phyloP scores from a whole-genome alignment of 2,797 vertebrate genomes.

The Hippocampus kuda region DNA sequence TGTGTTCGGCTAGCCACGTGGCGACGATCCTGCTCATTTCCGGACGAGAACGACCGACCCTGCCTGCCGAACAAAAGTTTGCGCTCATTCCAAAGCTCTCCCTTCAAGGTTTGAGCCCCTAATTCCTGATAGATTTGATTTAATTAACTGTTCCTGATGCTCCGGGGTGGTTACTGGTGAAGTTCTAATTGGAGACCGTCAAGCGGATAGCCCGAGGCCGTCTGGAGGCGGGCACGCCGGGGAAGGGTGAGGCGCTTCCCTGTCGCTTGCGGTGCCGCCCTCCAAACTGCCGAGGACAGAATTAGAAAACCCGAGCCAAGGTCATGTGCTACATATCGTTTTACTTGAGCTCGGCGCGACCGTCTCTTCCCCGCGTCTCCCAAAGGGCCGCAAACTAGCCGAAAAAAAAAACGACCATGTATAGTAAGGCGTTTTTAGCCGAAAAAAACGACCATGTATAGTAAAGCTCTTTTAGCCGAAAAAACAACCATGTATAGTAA shows the following conservation, averaged over 20 bases:
- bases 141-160: conserved; percentile 71
- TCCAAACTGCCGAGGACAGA: conserved; percentile 53
- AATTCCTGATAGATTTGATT: conserved; percentile 67
- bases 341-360: too few species aligned
- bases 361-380: not conserved
- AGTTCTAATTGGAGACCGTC: conserved; percentile 63
- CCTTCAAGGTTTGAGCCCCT: conserved; percentile 25
- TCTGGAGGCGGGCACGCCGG: too few species aligned
- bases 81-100: conserved; percentile 20
- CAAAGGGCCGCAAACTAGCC: too few species aligned
- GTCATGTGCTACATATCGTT: conserved; percentile 56
- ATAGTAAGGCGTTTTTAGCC: too few species aligned
- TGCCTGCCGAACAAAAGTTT: conserved; percentile 22
- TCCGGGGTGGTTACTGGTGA: conserved; percentile 69
- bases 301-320: conserved; percentile 59
- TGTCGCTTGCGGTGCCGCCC: conserved; percentile 45
- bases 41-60: not conserved
- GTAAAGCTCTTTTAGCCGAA: too few species aligned
- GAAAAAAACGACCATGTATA: too few species aligned
- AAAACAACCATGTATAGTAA: fast-evolving
- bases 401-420: too few species aligned
- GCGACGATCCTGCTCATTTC: not conserved
- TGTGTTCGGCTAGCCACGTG: not conserved
- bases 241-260: conserved; percentile 10
- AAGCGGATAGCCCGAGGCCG: conserved; percentile 51